A percentile compares a stretch with the other conserved stretches of the same genome.
Evolutionary conservation across 2,888 invertebrate genomes (phyloP).

Genomic region (Acleris literana): DNA sequence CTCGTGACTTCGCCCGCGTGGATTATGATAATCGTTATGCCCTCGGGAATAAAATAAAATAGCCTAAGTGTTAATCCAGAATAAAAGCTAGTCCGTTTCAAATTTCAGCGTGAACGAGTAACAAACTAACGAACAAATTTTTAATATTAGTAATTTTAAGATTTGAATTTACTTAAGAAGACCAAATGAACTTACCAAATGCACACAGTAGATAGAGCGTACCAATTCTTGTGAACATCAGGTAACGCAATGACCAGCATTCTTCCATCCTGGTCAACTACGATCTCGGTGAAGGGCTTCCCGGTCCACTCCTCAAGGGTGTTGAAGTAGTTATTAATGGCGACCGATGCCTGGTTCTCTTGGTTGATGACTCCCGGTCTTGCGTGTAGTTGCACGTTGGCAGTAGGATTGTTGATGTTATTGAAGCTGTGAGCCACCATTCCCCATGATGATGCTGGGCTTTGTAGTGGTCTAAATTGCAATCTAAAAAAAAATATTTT

Average conservation of each 20-base stretch:
- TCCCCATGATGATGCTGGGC: slow-evolving; percentile 64
- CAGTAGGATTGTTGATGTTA: slow-evolving; percentile 54
- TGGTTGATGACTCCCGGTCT: slow-evolving; percentile 55
- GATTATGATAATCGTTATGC: no score
- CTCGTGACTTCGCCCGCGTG: no score
- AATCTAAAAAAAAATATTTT: slow-evolving; percentile 53
- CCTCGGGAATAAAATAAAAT: no score
- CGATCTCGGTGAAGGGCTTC: slow-evolving; percentile 58
- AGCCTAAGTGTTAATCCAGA: no score
- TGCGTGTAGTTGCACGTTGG: slow-evolving; percentile 56
- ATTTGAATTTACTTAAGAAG: neutral
- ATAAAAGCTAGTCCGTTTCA: no score
- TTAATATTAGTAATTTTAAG: no score
- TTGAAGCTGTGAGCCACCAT: slow-evolving; percentile 68
- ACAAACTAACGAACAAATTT: no score
- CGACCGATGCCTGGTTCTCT: slow-evolving; percentile 56
- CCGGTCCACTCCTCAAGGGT: slow-evolving; percentile 64
- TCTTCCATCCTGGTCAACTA: slow-evolving; percentile 58
- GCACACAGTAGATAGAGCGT: slow-evolving; percentile 65
- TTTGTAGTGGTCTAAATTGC: slow-evolving; percentile 56
- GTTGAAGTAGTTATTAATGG: slow-evolving; percentile 59
- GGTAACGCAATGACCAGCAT: slow-evolving; percentile 66
- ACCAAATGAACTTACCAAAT: slow-evolving; percentile 66
- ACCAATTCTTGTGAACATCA: slow-evolving; percentile 65
- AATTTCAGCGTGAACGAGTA: no score